Evolutionary conservation across 2,888 invertebrate genomes (phyloP), one percentile per base, ranked within the genome.

Genomic region (Conistra vaccinii): DNA sequence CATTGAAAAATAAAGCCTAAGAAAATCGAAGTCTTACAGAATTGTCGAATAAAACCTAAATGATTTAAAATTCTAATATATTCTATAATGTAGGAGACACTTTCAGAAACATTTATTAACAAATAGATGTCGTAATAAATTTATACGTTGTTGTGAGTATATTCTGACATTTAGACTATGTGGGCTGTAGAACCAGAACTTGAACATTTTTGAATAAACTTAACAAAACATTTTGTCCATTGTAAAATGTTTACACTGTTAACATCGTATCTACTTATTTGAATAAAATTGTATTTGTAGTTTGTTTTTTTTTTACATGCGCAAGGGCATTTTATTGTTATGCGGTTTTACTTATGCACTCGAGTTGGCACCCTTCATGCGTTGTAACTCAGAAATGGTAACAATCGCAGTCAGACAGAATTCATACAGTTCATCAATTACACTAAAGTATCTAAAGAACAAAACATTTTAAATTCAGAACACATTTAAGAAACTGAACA

Each of bases 101-200:
- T 62, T 62, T 39, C n/a, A 42, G 26, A 29, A 20, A 45, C 10
- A 53, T 53, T n/a, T 12, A 53, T n/a, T 3, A 26, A 17, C 26
- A 26, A 20, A n/a, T n/a, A n/a, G n/a, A n/a, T n/a, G n/a, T n/a
- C n/a, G 1, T 42, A 62, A 63, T 63, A 45, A 26, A n/a, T 26
- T 48, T 10, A 17, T 23, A 72, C 17, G 5, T 39, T 39, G 4
- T 39, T 53, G 17, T 29, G 7, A 1, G 2, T 53, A 20, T 1
- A 63, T 78, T 57, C 26, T 20, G 35, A 73, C 23, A 74, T 57
- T 42, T n/a, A 63, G 1, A 39, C 14, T 51, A 39, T 14, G 81
- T 79, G 48, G 81, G 78, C 57, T 10, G 80, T 45, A 12, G 12
- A 39, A 76, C 53, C 69, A 35, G 35, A 45, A 55, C n/a, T 51